Evolutionary conservation across 2,113 vertebrate species (phyloP).

Genomic region (Leptodactylus fuscus): DNA sequence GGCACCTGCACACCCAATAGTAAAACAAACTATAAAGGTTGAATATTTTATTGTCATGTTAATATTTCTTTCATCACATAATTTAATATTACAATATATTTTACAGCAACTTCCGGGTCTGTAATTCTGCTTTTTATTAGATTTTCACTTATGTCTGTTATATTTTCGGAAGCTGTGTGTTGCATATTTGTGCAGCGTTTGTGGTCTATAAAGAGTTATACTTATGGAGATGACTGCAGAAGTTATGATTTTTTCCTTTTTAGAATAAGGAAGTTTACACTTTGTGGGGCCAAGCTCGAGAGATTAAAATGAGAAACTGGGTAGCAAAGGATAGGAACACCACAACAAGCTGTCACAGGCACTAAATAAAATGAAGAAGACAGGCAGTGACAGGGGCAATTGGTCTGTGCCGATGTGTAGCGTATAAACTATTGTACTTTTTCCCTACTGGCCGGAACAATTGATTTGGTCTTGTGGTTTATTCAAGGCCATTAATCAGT

Average conservation of each 20-base stretch:
- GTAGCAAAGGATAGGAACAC: background rate
- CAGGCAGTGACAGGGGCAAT: slow-evolving; percentile 56
- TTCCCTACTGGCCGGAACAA: slow-evolving; percentile 54
- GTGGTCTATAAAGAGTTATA: background rate
- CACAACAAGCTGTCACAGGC: slow-evolving; percentile 29
- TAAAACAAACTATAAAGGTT: background rate
- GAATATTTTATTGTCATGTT: background rate
- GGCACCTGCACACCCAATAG: background rate
- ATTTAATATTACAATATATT: background rate
- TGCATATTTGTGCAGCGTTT: background rate
- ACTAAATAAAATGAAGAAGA: slow-evolving; percentile 51
- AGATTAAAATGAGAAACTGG: slow-evolving; percentile 30
- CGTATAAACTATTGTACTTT: slow-evolving; percentile 49
- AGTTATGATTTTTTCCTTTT: background rate
- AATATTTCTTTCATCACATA: background rate
- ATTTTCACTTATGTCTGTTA: background rate
- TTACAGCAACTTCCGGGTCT: background rate
- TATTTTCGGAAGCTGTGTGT: background rate
- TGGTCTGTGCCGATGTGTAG: slow-evolving; percentile 41
- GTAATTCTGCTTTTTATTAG: background rate
- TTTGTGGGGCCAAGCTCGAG: background rate
- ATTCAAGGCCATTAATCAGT: slow-evolving; percentile 58
- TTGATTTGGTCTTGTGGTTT: slow-evolving; percentile 56
- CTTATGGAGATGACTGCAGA: background rate
- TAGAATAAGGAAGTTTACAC: background rate